Evolutionary conservation across 92 coral and sea anemone genomes (phyloP).

Genomic region (Epizoanthus stellaris): DNA sequence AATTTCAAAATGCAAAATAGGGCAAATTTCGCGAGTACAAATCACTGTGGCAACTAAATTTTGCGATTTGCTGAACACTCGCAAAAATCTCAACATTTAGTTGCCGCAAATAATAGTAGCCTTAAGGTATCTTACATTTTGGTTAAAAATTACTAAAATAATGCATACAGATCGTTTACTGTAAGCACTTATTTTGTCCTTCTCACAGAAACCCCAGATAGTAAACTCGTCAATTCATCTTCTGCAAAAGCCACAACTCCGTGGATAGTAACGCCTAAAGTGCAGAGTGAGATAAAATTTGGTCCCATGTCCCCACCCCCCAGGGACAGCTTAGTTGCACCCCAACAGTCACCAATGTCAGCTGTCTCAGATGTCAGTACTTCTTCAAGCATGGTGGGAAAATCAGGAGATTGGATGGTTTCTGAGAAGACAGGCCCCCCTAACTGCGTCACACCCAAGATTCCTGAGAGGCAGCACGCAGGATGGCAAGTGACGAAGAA

Average conservation of each 20-base stretch:
- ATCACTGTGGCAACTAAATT: no score
- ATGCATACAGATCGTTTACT: not conserved
- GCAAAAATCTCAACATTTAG: no score
- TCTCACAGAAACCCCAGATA: not conserved
- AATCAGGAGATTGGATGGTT: slow-evolving; percentile 96
- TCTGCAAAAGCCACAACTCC: slow-evolving; percentile 85
- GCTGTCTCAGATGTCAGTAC: slow-evolving; percentile 84
- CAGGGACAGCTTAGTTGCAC: slow-evolving; percentile 58
- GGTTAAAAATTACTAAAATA: no score
- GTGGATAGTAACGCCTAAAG: slow-evolving; percentile 87
- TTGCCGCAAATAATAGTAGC: no score
- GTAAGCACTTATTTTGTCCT: not conserved
- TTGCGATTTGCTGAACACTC: no score
- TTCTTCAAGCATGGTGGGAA: slow-evolving; percentile 83
- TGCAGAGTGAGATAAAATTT: slow-evolving; percentile 59
- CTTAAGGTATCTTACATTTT: no score
- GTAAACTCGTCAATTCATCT: slow-evolving; percentile 8
- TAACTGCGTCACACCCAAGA: slow-evolving; percentile 71
- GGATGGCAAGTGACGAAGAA: slow-evolving; percentile 91
- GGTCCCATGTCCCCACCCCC: slow-evolving; percentile 95
- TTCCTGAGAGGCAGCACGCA: slow-evolving; percentile 98
- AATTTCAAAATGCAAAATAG: no score
- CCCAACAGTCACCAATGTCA: slow-evolving; percentile 89
- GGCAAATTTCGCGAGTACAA: no score
- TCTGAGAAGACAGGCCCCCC: slow-evolving; percentile 68